phyloP scores from a whole-genome alignment of 2,797 vertebrate genomes.

The Heteromormyrus szaboi region DNA sequence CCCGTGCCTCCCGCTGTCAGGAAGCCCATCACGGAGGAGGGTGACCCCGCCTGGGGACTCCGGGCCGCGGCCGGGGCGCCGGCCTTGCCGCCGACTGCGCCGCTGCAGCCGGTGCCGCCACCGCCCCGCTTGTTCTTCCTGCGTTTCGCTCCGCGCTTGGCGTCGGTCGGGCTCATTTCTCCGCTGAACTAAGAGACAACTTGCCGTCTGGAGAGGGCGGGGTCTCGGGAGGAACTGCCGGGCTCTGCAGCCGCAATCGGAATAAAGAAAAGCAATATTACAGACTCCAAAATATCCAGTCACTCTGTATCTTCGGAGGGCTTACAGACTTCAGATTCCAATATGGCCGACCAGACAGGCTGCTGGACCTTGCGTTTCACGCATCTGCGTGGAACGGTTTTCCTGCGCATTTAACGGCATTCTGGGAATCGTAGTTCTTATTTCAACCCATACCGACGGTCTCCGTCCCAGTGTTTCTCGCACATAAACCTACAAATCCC shows the following conservation, averaged over 20 bases:
- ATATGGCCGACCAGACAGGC: conserved; percentile 89
- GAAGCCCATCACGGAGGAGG: conserved; percentile 64
- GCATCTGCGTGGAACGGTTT: conserved; percentile 29
- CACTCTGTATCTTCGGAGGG: conserved; percentile 62
- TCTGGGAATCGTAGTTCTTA: conserved; percentile 56
- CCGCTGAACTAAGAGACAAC: conserved; percentile 54
- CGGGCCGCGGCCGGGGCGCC: conserved; percentile 70
- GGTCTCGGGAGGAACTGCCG: conserved; percentile 49
- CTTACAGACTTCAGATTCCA: conserved; percentile 86
- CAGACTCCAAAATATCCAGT: conserved; percentile 51
- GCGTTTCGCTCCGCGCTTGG: conserved; percentile 92
- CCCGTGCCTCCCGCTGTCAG: conserved; percentile 54
- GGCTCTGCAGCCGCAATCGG: conserved; percentile 41
- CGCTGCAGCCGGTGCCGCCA: conserved; percentile 67
- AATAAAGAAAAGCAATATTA: conserved; percentile 40
- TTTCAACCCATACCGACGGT: background rate
- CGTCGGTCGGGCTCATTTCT: conserved; percentile 92
- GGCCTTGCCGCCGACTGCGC: conserved; percentile 68
- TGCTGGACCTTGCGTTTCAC: conserved; percentile 68
- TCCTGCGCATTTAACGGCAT: conserved; percentile 30
- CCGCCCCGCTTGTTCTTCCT: conserved; percentile 97
- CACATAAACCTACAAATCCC: conserved; percentile 13
- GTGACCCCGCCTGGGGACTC: conserved; percentile 53
- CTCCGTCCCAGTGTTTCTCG: background rate
- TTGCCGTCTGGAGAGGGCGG: conserved; percentile 56